Evolutionary conservation across 1,140 invertebrate species (phyloP).

Genomic region (Scaptomyza pallida): DNA sequence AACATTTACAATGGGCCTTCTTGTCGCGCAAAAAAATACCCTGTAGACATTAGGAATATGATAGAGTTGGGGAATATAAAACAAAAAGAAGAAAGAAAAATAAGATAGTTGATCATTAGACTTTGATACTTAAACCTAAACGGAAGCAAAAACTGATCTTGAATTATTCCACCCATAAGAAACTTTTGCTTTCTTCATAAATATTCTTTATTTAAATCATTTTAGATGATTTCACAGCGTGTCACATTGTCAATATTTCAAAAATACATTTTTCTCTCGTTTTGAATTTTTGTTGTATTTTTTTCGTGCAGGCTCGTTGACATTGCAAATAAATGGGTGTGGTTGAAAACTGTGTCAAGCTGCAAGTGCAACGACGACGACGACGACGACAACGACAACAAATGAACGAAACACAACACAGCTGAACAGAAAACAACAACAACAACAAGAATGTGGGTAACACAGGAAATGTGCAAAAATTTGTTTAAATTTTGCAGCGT

Average conservation of each 20-base stretch:
- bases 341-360: constrained; percentile 75
- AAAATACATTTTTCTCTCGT: not conserved
- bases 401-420: not conserved
- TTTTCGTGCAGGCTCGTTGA: constrained; percentile 51
- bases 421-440: not conserved
- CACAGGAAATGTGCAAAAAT: constrained; percentile 74
- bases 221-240: not conserved
- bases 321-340: constrained; percentile 79
- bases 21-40: constrained; percentile 9
- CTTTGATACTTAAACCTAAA: too few species aligned
- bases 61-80: too few species aligned
- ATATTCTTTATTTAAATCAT: not conserved
- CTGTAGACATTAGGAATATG: not conserved
- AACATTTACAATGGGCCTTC: too few species aligned
- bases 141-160: too few species aligned
- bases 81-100: too few species aligned
- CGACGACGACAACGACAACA: constrained; percentile 13
- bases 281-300: not conserved
- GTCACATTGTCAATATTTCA: not conserved
- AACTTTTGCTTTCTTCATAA: too few species aligned
- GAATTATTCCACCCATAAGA: too few species aligned
- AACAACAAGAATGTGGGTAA: constrained; percentile 43
- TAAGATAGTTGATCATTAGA: too few species aligned
- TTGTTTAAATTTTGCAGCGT: constrained; percentile 70
- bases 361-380: constrained; percentile 54